phyloP scores from a whole-genome alignment of 2,888 invertebrate species.

The Tanypteryx hageni region DNA sequence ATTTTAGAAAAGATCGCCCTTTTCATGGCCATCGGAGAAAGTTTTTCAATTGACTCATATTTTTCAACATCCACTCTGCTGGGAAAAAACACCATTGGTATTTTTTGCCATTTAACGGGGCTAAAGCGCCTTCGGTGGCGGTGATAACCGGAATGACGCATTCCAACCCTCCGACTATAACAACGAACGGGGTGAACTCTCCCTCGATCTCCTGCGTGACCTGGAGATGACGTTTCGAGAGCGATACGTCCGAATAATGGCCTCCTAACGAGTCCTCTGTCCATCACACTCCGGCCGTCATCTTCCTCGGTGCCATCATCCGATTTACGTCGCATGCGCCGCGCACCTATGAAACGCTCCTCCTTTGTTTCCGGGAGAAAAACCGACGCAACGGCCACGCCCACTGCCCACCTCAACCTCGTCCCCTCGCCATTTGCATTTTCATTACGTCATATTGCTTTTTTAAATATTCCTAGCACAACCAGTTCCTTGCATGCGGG shows the following conservation, averaged over 20 bases:
- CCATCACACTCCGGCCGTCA: constrained; percentile 30
- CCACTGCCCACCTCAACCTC: neutral
- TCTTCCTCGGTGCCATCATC: neutral
- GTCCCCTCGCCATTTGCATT: constrained; percentile 34
- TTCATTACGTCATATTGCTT: constrained; percentile 23
- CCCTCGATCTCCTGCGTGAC: neutral
- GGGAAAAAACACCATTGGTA: no score
- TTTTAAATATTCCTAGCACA: constrained; percentile 30
- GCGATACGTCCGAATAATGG: constrained; percentile 48
- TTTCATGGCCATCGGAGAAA: no score
- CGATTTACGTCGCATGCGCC: constrained; percentile 57
- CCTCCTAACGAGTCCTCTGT: constrained; percentile 58
- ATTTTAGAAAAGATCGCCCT: no score
- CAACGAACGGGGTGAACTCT: neutral
- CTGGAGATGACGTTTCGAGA: constrained; percentile 45
- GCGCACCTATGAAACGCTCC: constrained; percentile 49
- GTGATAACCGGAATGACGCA: no score
- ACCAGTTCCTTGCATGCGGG: neutral
- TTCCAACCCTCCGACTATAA: no score
- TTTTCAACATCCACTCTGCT: no score
- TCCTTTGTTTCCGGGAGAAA: constrained; percentile 61
- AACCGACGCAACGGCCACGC: constrained; percentile 41
- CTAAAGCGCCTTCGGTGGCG: no score
- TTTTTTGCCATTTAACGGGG: no score
- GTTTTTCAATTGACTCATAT: no score